A percentile compares a stretch with the other conserved stretches of the same genome.
phyloP scores from a whole-genome alignment of 2,888 invertebrate genomes.

The Lepidochrysops patricia region DNA sequence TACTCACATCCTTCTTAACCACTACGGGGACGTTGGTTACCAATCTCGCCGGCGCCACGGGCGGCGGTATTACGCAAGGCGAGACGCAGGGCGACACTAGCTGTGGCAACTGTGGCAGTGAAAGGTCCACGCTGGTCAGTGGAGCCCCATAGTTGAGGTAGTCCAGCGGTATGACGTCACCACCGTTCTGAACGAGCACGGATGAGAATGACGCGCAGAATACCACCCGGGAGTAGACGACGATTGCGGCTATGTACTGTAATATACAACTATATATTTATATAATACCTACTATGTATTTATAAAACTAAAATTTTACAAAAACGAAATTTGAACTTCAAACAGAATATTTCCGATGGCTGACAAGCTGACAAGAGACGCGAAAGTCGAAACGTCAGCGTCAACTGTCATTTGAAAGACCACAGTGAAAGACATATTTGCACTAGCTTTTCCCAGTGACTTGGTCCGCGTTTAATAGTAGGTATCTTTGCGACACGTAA shows the following conservation, averaged over 20 bases:
- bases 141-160: slow-evolving; percentile 43
- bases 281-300: slow-evolving; percentile 20
- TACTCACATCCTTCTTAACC: slow-evolving; percentile 44
- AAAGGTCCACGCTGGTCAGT: slow-evolving; percentile 31
- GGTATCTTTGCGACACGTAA: no score
- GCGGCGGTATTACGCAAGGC: slow-evolving; percentile 45
- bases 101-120: slow-evolving; percentile 33
- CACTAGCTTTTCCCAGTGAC: no score
- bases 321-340: no score
- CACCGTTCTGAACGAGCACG: slow-evolving; percentile 48
- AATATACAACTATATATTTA: slow-evolving; percentile 34
- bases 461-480: no score
- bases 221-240: slow-evolving; percentile 29
- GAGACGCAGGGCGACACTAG: slow-evolving; percentile 44
- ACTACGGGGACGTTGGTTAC: slow-evolving; percentile 43
- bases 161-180: slow-evolving; percentile 34
- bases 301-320: slow-evolving; percentile 14
- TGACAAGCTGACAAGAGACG: no score
- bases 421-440: no score
- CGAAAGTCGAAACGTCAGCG: no score
- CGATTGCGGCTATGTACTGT: slow-evolving; percentile 28
- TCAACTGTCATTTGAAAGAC: no score
- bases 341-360: no score
- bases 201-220: slow-evolving; percentile 46
- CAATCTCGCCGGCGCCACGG: slow-evolving; percentile 38